Evolutionary conservation across 64 coral and sea anemone species (phyloP), one percentile per base, ranked within the genome.

Genomic region (Montipora foliosa): DNA sequence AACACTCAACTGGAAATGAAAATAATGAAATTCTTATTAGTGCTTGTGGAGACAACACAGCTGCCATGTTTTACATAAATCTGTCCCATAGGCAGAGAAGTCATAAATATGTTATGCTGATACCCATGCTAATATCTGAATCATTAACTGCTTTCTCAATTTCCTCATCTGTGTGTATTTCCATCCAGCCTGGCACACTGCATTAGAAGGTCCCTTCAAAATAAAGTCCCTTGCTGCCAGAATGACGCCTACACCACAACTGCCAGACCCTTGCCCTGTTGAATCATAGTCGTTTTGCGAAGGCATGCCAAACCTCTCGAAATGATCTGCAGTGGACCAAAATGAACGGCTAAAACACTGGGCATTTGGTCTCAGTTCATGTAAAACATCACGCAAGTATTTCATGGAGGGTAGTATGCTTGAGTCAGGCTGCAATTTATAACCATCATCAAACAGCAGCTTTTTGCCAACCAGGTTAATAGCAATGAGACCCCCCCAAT

Each of bases 301-400:
- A 8, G 87, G 87, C 90, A 92, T 92, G 20, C 90, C 68, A 85
- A 92, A 92, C 1, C 77, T 10, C 24, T 92, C 90, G 59, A 84
- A 92, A 5, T 83, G 8, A 13, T 22, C 11, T 4, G 61, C 17
- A 13, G 47, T 13, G 11, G 51, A 14, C 80, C 79, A 92, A 22
- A 88, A 76, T 5, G 67, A 12, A 76, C 22, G 58, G 5, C 17
- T 25, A 44, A 88, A 75, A 16, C 87, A 75, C 5, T 20, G 4
- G 37, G 48, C 69, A 75, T 16, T 2, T 6, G 90, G 80, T 15
- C 47, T 76, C 61, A 92, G 5, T 37, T 73, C 10, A 5, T 77
- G 79, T 2, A 92, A 83, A 80, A 91, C 17, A 81, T 80, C 89
- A 80, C 82, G 89, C 6, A 91, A 10, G 12, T 79, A 10, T 48